Base-by-base conservation (phyloP, 2,113 vertebrate species). In the Aldabrachelys gigantea region DNA sequence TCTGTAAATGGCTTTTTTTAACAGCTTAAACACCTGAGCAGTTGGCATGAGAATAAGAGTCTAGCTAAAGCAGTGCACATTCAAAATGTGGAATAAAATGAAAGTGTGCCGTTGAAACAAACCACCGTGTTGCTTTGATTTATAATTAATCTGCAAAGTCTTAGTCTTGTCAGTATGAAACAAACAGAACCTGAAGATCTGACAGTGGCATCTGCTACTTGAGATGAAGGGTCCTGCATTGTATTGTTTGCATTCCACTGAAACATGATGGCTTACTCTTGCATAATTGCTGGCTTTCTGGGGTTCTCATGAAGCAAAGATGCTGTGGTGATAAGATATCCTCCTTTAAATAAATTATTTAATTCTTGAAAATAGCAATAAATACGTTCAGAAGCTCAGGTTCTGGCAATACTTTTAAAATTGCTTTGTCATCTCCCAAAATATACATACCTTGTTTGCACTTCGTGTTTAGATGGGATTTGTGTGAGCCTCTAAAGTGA, bases 131-230 rank as follows among this genome's bases (percentile, higher is more conserved):
- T 92, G 44, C 62, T 96, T 95, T 94, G 91, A 96, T 96, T 95
- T 96, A 82, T 94, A 93, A 88, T 94, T 97, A 86, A 97, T 89
- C 91, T 94, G 90, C 69, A 84, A 76, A 92, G 79, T n/a, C 75
- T 44, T 84, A 53, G 62, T 59, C 82, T 41, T 91, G 87, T 89
- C 69, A 86, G 14, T 59, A 38, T 53, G 78, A 96, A 92, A 6
- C 91, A 82, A 95, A 92, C 59, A 6, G 41, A 65, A 85, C 90
- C n/a, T 85, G 87, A 41, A 31, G 65, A 16, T 38, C 5, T 92
- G 84, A 75, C 47, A 17, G 44, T 0, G 0, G 19, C 59, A 57
- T 44, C 83, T 88, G 89, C 44, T 27, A 52, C 47, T 29, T 85
- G 91, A 92, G 57, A 29, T 44, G 0, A 57, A 50, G 10, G n/a